Conservation (phyloP, 1,140 invertebrate genomes). For the Brachionus koreanus region DNA sequence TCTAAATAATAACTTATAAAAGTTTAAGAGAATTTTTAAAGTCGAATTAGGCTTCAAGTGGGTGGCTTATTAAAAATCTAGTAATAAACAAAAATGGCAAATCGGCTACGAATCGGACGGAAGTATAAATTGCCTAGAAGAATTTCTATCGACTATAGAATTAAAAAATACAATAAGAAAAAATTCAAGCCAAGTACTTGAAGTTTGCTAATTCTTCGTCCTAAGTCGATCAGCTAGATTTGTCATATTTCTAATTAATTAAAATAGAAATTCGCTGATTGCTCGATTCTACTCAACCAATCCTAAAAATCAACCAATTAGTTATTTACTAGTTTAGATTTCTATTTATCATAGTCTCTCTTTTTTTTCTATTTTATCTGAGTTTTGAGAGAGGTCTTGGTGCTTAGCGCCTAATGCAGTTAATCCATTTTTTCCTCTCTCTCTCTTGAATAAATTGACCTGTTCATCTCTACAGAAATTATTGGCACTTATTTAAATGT, state of each 20-base stretch:
- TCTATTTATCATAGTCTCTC: too few species aligned
- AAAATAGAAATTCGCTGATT: neutral
- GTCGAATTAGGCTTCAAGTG: neutral
- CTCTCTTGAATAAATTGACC: too few species aligned
- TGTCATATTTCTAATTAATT: conserved; percentile 36
- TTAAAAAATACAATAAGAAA: neutral
- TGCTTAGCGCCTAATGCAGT: too few species aligned
- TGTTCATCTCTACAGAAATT: too few species aligned
- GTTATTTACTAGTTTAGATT: neutral
- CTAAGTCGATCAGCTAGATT: neutral
- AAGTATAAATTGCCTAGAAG: conserved; percentile 12
- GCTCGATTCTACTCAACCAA: neutral
- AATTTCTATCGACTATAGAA: neutral
- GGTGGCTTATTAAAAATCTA: neutral
- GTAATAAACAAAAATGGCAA: neutral
- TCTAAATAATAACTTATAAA: neutral
- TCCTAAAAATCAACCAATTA: neutral
- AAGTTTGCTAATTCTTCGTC: neutral
- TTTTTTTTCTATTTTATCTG: too few species aligned
- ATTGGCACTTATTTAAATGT: too few species aligned
- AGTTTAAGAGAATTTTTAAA: neutral
- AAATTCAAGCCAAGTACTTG: conserved; percentile 36
- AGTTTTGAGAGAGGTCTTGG: too few species aligned
- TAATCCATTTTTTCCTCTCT: too few species aligned
- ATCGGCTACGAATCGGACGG: neutral